Evolutionary conservation across 2,888 invertebrate genomes (phyloP).

Genomic region (Lymantria monacha): DNA sequence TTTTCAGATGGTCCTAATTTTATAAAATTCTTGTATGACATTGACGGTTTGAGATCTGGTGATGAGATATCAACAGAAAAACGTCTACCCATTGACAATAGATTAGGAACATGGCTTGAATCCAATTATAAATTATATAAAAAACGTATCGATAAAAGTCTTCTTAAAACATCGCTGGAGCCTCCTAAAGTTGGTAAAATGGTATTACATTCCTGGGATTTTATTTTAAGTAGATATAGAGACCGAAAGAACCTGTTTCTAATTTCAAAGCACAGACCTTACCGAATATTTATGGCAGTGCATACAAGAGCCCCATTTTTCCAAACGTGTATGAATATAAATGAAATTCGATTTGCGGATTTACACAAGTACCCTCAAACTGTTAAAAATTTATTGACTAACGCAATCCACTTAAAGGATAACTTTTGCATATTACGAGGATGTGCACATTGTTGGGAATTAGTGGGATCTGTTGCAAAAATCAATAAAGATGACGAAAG

Average conservation of each 20-base stretch:
- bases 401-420: conserved; percentile 55
- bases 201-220: conserved; percentile 61
- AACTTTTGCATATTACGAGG: conserved; percentile 70
- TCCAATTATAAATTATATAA: conserved; percentile 60
- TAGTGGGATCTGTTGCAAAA: conserved; percentile 65
- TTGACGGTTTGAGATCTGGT: background rate
- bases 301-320: conserved; percentile 48
- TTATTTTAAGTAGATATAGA: conserved; percentile 61
- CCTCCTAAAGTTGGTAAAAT: conserved; percentile 56
- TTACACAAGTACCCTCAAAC: conserved; percentile 60
- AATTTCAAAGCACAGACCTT: conserved; percentile 53
- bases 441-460: conserved; percentile 66
- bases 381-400: conserved; percentile 62
- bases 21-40: conserved; percentile 1
- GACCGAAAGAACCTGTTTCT: conserved; percentile 63
- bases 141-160: conserved; percentile 43
- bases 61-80: conserved; percentile 16
- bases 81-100: conserved; percentile 35
- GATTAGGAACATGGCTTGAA: conserved; percentile 62
- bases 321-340: conserved; percentile 59
- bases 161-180: conserved; percentile 44
- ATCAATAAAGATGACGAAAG: conserved; percentile 28
- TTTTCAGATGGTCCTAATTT: background rate
- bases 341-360: conserved; percentile 57
- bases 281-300: conserved; percentile 64